Evolutionary conservation across 2,797 vertebrate species (phyloP), one percentile per base, ranked within the genome.

Genomic region (Hipposideros larvatus): DNA sequence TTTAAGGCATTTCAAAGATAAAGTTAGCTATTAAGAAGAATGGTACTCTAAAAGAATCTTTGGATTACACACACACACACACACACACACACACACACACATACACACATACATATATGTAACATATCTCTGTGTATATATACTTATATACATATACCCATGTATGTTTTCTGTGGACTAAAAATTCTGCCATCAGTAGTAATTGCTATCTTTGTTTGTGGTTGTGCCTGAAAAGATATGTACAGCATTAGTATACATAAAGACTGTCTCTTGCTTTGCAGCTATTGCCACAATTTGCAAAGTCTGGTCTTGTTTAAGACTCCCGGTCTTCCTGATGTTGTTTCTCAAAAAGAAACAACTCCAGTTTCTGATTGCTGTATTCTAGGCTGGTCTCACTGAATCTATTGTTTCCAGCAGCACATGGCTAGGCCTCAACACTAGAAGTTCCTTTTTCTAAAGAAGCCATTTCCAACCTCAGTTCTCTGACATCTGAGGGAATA

Each of bases 1-100:
- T 73, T 71, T 79, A 87, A 87, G 75, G 55, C 46, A 63, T 80
- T 93, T 93, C 55, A 63, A 13, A 51, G 43, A 51, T 70, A 61
- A 73, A 53, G 43, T 77, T 95, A 84, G 53, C 46, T n/a, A 46
- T 57, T 84, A 59, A 57, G 48, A 63, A 77, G 48, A 63, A 77
- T 28, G 53, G 34, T 61, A 43, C 37, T 57, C 55, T 21, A 82
- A 92, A 74, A 75, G 3, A 75, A 71, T 70, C 18, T 77, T 11
- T 90, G 43, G 31, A 48, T 57, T 55, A 82, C 4, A 26, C 63
- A 55, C 34, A 55, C 57, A 55, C 48, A 37, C 51, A 70, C 15
- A 68, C 31, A 48, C 48, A 48, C 48, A 14, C 24, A 26, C 51
- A 70, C 37, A 16, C 43, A 55, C 41, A 68, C 31, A 48, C 48